Base-by-base conservation (phyloP, 1,140 invertebrate genomes). In the Amyelois transitella region DNA sequence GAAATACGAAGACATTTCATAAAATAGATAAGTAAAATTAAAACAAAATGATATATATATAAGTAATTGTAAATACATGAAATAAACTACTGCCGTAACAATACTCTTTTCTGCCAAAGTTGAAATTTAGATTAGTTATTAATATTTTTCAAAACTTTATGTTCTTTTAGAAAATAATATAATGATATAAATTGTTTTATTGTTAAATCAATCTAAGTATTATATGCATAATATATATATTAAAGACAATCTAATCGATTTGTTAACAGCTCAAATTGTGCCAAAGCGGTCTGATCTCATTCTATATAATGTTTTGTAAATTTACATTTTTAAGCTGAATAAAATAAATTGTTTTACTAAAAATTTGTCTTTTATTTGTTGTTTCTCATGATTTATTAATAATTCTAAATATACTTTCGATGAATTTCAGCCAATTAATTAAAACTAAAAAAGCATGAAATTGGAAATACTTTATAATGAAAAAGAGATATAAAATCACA, bases 241-340 rank as follows among this genome's bases (percentile, higher is more conserved):
- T 28, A 3, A 28, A 4, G 43, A n/a, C 4, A 22, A 12, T 25
- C 32, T 19, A 53, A 56, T 56, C n/a, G 50, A 57, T 56, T 44
- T 38, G 22, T 28, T 25, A 17, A 49, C 45, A 51, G 50, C 71
- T 75, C 72, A 79, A 71, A 58, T 56, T 72, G 67, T 81, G 79
- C 72, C 71, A 79, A 75, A 71, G 12, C 22, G 44, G 66, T 57
- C 56, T 65, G 56, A 61, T 57, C 56, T 69, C 58, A 60, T 51
- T 73, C 64, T 71, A 73, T 75, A 72, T 61, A 65, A 75, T 74
- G 74, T 80, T 78, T 79, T 78, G 68, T 80, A 82, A 80, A 70
- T 78, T 79, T 75, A 77, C 69, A 75, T 75, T 72, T 68, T 62
- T 65, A 75, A 65, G 60, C 51, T 55, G 47, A 63, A 55, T 77